Evolutionary conservation across 2,113 vertebrate genomes (phyloP), one percentile per base, ranked within the genome.

Genomic region (Passer montanus): DNA sequence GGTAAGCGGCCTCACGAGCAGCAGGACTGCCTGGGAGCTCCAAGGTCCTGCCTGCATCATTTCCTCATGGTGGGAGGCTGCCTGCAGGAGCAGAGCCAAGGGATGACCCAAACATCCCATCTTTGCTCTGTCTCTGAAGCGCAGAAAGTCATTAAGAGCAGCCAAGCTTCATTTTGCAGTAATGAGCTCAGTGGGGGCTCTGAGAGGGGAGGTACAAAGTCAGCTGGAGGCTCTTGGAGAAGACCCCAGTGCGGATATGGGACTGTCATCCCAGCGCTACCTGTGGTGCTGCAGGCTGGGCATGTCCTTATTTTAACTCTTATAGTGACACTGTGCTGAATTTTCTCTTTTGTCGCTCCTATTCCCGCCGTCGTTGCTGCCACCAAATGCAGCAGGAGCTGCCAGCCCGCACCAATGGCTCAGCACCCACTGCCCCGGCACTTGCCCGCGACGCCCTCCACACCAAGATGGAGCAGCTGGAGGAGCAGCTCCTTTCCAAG

Each of bases 401-500:
- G 96, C 99, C 99, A 39, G 97, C 98, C 95, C 95, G 97, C 27
- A 93, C 97, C 84, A 99, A 99, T 46, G n/a, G 96, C 56, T 97
- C 93, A 7, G 84, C 66, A 3, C 67, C 93, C 87, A 41, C 98
- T 15, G 91, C 95, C 55, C 96, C 73, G 0, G 92, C 96, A 0
- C 79, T 94, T 3, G 92, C 79, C 35, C 98, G 47, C 17, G 98
- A 96, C 13, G 94, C 98, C 47, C 97, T 98, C 88, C 98, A 98
- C 75, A 98, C 98, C 98, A 98, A 98, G 97, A 98, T 99, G 98
- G 99, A 99, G 49, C 98, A 99, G 94, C 96, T 99, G 91, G 99
- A 99, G 91, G 99, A 98, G 17, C 99, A 99, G 97, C 98, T 99
- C 86, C 98, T 99, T 94, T 98, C 98, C 92, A 99, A 99, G 97